Percentiles rank a stretch among this genome's conserved stretches.
Conservation (phyloP, 2,888 invertebrate species). For the Dichetophora obliterata region DNA sequence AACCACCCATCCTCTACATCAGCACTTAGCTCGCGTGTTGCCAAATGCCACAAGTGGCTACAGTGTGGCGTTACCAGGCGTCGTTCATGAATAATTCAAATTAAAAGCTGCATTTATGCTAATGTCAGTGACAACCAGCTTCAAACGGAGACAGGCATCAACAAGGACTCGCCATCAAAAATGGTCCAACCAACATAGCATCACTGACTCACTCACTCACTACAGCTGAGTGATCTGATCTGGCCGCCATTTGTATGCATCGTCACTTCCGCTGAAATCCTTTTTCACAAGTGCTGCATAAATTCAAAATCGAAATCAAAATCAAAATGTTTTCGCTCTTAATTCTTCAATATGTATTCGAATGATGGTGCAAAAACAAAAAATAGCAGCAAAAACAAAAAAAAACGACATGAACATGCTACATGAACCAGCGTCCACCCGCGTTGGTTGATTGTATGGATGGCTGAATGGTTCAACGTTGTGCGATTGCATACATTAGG, state of each 20-base stretch:
- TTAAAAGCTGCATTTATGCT: constrained; percentile 45
- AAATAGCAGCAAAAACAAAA: neutral
- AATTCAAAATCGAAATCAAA: constrained; percentile 11
- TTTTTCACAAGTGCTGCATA: constrained; percentile 23
- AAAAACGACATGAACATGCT: neutral
- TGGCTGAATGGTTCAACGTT: neutral
- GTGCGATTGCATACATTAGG: neutral
- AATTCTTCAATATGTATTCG: neutral
- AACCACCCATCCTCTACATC: neutral
- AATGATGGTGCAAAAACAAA: neutral
- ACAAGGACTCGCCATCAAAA: neutral
- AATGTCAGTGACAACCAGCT: constrained; percentile 32
- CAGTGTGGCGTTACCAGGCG: constrained; percentile 1
- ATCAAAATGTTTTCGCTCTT: constrained; percentile 26
- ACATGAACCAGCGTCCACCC: neutral
- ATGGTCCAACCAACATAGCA: neutral
- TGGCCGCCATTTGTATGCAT: constrained; percentile 43
- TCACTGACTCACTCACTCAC: no score
- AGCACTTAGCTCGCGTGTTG: neutral
- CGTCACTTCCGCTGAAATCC: constrained; percentile 43
- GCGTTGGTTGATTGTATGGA: neutral
- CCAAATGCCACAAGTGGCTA: constrained; percentile 44
- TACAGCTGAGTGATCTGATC: neutral
- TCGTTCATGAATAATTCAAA: constrained; percentile 45
- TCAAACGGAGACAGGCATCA: neutral